Evolutionary conservation across 2,888 invertebrate species (phyloP).

Genomic region (Fragum whitleyi): DNA sequence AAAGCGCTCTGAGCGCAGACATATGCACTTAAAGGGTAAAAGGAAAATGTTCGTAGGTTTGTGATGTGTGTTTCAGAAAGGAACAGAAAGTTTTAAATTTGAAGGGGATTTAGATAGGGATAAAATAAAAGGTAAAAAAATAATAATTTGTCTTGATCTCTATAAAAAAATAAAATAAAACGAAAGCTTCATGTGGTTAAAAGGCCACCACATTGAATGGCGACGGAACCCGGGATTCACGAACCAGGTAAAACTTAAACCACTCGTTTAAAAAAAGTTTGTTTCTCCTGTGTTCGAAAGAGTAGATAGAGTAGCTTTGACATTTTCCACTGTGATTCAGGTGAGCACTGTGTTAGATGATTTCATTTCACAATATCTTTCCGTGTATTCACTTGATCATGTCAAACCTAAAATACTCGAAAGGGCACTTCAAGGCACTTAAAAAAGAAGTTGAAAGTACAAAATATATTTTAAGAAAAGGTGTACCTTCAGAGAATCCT

Average conservation of each 20-base stretch:
- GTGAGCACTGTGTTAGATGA: background rate
- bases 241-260: background rate
- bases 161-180: too few species aligned
- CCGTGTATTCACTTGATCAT: background rate
- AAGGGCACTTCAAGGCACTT: constrained; percentile 4
- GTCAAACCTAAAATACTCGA: constrained; percentile 16
- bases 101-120: too few species aligned
- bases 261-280: too few species aligned
- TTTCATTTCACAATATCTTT: background rate
- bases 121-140: too few species aligned
- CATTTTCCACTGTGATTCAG: background rate
- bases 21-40: too few species aligned
- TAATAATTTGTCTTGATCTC: background rate
- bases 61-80: too few species aligned
- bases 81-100: too few species aligned
- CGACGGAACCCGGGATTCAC: constrained; percentile 5
- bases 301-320: background rate
- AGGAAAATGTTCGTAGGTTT: too few species aligned
- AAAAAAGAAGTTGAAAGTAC: constrained; percentile 6
- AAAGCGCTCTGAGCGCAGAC: too few species aligned
- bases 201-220: constrained; percentile 1
- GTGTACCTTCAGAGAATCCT: background rate
- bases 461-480: background rate
- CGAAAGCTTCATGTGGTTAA: background rate
- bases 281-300: background rate